A percentile compares a stretch with the other conserved stretches of the same genome.
These are phyloP conservation scores for Cantharis lateralis DNA, from an alignment of 2,888 invertebrate genomes.

Conservation along the genomic window DNA sequence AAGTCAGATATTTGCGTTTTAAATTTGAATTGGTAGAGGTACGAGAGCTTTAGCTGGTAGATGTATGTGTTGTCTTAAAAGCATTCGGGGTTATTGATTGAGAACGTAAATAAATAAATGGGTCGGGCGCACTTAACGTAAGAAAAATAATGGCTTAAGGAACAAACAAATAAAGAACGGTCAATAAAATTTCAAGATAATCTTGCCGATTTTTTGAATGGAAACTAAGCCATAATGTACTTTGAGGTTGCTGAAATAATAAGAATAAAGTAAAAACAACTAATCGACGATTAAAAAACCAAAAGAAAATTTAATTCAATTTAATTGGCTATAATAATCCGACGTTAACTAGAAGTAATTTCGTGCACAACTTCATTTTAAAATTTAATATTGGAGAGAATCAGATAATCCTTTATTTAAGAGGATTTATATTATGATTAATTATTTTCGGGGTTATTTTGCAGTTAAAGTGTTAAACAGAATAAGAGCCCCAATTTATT, in stretches of 20 bases:
- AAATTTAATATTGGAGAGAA: conserved; percentile 9
- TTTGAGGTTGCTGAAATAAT: neutral
- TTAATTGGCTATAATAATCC: conserved; percentile 2
- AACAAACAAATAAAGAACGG: conserved; percentile 27
- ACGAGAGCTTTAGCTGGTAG: conserved; percentile 19
- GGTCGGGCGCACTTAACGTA: conserved; percentile 26
- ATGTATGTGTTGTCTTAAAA: conserved; percentile 32
- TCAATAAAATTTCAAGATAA: conserved; percentile 15
- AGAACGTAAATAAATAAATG: conserved; percentile 38
- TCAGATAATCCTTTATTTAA: conserved; percentile 11
- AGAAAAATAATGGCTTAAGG: conserved; percentile 27
- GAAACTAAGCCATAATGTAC: neutral
- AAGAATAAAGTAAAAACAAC: neutral
- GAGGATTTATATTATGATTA: conserved; percentile 9
- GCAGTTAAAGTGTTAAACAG: neutral
- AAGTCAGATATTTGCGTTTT: conserved; percentile 43
- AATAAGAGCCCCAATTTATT: neutral
- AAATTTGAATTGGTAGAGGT: conserved; percentile 33
- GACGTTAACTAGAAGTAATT: conserved; percentile 8
- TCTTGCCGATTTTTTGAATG: neutral
- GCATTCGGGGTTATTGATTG: conserved; percentile 36
- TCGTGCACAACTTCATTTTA: conserved; percentile 12
- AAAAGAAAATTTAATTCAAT: conserved; percentile 7
- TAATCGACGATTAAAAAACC: neutral
- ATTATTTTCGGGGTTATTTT: neutral